These are phyloP conservation scores for Drosophila orosa DNA, from an alignment of 1,140 invertebrate species.

Conservation along the genomic window DNA sequence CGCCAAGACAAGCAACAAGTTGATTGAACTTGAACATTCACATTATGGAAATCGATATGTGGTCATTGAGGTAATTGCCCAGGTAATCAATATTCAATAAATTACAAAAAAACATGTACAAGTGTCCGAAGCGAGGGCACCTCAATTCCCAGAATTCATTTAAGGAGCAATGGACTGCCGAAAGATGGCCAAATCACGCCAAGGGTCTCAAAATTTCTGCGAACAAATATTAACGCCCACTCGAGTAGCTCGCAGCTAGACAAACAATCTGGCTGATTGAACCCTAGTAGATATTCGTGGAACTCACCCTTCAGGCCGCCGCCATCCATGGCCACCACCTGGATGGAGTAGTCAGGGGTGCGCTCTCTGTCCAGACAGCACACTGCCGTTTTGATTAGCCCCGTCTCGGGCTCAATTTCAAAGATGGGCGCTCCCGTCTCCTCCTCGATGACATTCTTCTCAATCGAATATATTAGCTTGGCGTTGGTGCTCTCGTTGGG, in stretches of 20 bases:
- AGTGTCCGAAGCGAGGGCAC: background rate
- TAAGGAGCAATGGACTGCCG: background rate
- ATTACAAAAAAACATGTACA: background rate
- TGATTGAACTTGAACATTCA: constrained; percentile 1
- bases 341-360: constrained; percentile 89
- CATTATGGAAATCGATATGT: background rate
- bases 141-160: background rate
- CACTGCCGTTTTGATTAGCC: constrained; percentile 88
- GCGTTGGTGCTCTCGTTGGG: constrained; percentile 88
- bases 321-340: constrained; percentile 88
- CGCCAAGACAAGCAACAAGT: background rate
- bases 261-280: constrained; percentile 24
- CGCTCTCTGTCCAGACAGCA: constrained; percentile 88
- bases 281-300: background rate
- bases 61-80: constrained; percentile 1
- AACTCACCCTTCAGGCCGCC: constrained; percentile 86
- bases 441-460: constrained; percentile 89
- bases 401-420: constrained; percentile 88
- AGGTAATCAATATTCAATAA: constrained; percentile 1
- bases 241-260: background rate
- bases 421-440: constrained; percentile 88
- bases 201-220: background rate
- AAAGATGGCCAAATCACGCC: background rate
- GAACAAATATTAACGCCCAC: constrained; percentile 2
- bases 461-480: constrained; percentile 87